Evolutionary conservation across 2,797 vertebrate species (phyloP).

Genomic region (Sebastes alutus): DNA sequence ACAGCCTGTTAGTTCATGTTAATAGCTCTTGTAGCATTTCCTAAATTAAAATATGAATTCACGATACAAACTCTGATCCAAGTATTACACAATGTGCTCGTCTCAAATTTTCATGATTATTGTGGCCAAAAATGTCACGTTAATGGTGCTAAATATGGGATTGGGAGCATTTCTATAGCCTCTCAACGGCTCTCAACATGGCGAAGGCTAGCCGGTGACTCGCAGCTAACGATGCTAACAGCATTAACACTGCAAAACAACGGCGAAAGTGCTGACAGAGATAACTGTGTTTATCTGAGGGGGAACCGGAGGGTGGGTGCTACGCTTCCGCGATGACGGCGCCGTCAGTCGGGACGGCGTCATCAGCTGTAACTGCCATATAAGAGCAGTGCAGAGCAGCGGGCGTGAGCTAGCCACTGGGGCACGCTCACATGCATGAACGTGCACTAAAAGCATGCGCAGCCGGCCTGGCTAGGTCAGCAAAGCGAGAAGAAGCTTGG

Average conservation of each 20-base stretch:
- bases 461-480: no score
- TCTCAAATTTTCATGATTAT: background rate
- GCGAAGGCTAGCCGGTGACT: no score
- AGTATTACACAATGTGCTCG: background rate
- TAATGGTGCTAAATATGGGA: no score
- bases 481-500: no score
- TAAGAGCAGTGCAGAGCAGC: background rate
- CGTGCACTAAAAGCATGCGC: background rate
- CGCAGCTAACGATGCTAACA: background rate
- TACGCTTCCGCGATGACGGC: background rate
- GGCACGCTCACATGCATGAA: background rate
- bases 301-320: rapidly evolving
- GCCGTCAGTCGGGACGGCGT: rapidly evolving
- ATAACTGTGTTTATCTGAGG: background rate
- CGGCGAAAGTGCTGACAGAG: background rate
- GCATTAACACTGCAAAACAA: background rate
- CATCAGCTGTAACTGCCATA: no score
- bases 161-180: no score
- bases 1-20: background rate
- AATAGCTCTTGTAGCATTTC: background rate
- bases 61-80: background rate
- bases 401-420: rapidly evolving
- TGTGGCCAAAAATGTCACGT: background rate
- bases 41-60: background rate
- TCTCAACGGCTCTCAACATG: no score